Base-by-base conservation (phyloP, 2,797 vertebrate genomes). In the Heteromormyrus szaboi region DNA sequence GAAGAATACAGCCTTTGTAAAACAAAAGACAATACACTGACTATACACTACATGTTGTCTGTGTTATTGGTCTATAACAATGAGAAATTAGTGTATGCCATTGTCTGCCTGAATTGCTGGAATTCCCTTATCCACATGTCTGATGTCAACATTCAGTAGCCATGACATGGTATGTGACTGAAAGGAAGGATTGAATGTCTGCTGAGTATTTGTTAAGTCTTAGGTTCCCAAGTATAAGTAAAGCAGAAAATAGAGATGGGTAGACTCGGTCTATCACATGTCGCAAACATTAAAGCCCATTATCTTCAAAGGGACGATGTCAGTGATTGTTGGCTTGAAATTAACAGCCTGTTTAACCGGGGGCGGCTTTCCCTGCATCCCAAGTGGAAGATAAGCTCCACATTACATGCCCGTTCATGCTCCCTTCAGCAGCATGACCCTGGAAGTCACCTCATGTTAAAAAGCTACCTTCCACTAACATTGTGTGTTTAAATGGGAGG, bases 291-390 rank as follows among this genome's bases (percentile, higher is more conserved):
- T 87, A n/a, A 76, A 76, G 4, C 5, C 68, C 68, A 41, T 76
- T 76, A 41, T 76, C 33, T 76, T 76, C 68, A 81, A 81, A 46
- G 41, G 19, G 17, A 37, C n/a, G 41, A 19, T 81, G 50, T 89
- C 37, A 33, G 51, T 4, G 37, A 79, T 79, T 33, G 48, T 50
- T 17, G 14, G 53, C 25, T 51, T 48, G 19, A 50, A 81, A 81
- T 87, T 59, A 87, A 50, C 50, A 53, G n/a, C 19, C 88, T 76
- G 59, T 81, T 79, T 87, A 50, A n/a, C 1, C 0, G 37, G 86
- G 90, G 92, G 88, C 89, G 8, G 3, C 54, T 91, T 91, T 91
- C 89, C 88, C 91, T 79, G 25, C 88, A 65, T 88, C 1, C 89
- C 91, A 91, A 88, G 68, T 56, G 8, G 62, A 89, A 53, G 88